phyloP scores from a whole-genome alignment of 2,113 vertebrate species.

The Picathartes gymnocephalus region DNA sequence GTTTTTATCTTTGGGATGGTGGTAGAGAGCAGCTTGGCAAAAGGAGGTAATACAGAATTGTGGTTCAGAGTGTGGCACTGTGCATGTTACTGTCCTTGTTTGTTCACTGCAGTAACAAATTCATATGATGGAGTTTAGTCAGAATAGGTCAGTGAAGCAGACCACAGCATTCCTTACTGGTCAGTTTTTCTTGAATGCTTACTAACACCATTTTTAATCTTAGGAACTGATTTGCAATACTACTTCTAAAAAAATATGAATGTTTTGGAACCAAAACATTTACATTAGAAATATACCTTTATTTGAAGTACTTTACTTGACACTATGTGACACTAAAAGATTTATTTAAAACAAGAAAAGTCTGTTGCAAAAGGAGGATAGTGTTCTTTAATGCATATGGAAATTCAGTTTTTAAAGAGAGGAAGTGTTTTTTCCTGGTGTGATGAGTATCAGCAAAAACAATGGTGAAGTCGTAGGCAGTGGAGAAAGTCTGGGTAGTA shows the following conservation, averaged over 20 bases:
- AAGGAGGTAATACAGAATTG: not conserved
- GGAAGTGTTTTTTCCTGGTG: not conserved
- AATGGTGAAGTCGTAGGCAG: not conserved
- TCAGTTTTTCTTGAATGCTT: not conserved
- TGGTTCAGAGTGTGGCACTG: not conserved
- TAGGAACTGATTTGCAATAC: not conserved
- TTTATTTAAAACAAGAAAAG: not conserved
- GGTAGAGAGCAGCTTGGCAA: not conserved
- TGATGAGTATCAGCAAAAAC: not conserved
- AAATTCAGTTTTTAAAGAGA: not conserved
- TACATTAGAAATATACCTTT: not conserved
- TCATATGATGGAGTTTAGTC: not conserved
- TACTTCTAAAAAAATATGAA: not conserved
- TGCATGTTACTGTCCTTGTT: not conserved
- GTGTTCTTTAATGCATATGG: not conserved
- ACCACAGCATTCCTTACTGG: not conserved
- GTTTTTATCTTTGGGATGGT: not conserved
- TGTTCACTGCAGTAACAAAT: not conserved
- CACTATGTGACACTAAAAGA: not conserved
- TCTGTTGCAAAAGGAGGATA: not conserved
- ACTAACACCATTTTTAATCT: not conserved
- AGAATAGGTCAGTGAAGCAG: not conserved
- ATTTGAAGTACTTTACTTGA: not conserved
- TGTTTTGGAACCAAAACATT: not conserved
- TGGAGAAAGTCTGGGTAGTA: not conserved